These are phyloP conservation scores for Caradrina clavipalpis DNA, from an alignment of 2,888 invertebrate species.

Conservation along the genomic window DNA sequence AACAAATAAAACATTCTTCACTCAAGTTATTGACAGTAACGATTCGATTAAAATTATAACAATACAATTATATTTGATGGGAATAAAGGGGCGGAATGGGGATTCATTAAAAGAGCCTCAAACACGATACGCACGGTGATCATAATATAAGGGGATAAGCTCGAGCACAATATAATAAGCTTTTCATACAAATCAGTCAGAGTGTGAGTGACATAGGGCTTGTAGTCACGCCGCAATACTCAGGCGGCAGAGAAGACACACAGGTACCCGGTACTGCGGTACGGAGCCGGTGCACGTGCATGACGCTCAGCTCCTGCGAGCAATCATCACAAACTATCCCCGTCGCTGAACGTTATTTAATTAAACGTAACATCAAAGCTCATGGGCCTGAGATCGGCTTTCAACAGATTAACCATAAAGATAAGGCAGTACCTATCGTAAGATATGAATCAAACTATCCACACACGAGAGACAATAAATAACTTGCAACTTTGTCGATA, in stretches of 20 bases:
- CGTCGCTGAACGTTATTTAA: not conserved
- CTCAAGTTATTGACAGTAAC: slow-evolving; percentile 37
- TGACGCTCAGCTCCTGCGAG: not conserved
- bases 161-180: slow-evolving; percentile 1
- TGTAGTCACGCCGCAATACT: not conserved
- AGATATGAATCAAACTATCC: slow-evolving; percentile 74
- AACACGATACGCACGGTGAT: not conserved
- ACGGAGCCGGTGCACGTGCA: not conserved
- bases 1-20: slow-evolving; percentile 40
- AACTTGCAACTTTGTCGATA: slow-evolving; percentile 59
- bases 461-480: slow-evolving; percentile 64
- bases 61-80: slow-evolving; percentile 27
- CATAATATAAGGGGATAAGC: not conserved
- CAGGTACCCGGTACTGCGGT: not conserved
- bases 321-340: slow-evolving; percentile 2
- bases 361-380: slow-evolving; percentile 11
- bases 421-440: slow-evolving; percentile 68
- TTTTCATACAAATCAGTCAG: not conserved
- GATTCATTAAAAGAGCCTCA: not conserved
- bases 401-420: slow-evolving; percentile 60
- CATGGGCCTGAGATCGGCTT: slow-evolving; percentile 29
- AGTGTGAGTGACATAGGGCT: not conserved
- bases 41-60: slow-evolving; percentile 27
- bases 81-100: not conserved
- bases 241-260: not conserved